Evolutionary conservation across 2,888 invertebrate species (phyloP), one percentile per base, ranked within the genome.

Genomic region (Rhagonycha fulva): DNA sequence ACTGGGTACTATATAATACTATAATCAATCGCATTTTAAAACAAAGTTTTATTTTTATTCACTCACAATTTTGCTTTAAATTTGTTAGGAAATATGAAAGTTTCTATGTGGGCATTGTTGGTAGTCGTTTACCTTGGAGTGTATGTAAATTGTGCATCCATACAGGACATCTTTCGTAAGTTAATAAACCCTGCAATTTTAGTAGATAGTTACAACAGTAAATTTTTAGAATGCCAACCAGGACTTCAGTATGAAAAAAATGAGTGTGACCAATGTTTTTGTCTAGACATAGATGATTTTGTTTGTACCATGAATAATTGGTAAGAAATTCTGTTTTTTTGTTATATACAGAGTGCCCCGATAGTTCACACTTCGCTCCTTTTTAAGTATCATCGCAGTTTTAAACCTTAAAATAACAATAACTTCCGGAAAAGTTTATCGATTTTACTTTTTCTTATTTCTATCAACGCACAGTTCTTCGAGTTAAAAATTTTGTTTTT

Each of bases 231-330:
- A 47, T 74, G 74, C 14, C 14, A 32, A 14, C n/a, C 23, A 10
- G 74, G 74, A 7, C 10, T 24, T 11, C 14, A 61, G 7, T 74
- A 74, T n/a, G 12, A 32, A n/a, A 32, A 74, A 70, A 74, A 74
- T 14, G 12, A 74, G 10, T 74, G 74, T 14, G 68, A 69, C 9
- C n/a, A 26, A 10, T 74, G 74, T 14, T 47, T 47, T 14, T 74
- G 74, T 23, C 2, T 74, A 9, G 12, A 14, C 9, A 10, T 24
- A 7, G 23, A 70, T 14, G 69, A 74, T 2, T 62, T 74, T 1
- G 74, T 69, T 0, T 74, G 74, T 28, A 72, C 72, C 4, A 24
- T 68, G 19, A 61, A 61, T 12, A 10, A 12, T 4, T 72, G 72
- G 72, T 72, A 60, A 68, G 68, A 28, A 11, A 28, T 14, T 19